Evolutionary conservation across 2,113 vertebrate genomes (phyloP), one percentile per base, ranked within the genome.

Genomic region (Micromys minutus): DNA sequence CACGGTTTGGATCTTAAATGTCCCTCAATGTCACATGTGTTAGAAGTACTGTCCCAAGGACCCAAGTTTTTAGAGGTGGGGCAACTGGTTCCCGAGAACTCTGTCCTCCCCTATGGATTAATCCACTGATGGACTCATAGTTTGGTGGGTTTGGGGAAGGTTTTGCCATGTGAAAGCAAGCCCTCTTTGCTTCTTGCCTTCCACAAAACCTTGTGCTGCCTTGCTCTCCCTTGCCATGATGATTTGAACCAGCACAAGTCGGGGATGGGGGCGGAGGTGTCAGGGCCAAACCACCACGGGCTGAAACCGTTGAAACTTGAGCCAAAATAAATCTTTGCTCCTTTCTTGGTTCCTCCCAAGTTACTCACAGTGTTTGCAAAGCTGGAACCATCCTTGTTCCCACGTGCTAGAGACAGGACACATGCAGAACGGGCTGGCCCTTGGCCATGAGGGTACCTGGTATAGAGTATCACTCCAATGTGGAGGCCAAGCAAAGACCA

Each of bases 241-340:
- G 50, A 31, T 52, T 50, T 67, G 89, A 22, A 55, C 61, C 29
- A 6, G 80, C 55, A 63, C 90, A 85, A 71, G 55, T 24, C 55
- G 45, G 31, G 17, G 34, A 11, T 11, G 61, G 55, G 15, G 13
- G 55, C 50, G 16, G 16, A 16, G 59, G n/a, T 7, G 69, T 22
- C 21, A 57, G 39, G 16, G 34, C 52, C 69, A 26, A 59, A 12
- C 5, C n/a, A 84, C 39, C 69, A 11, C 15, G 80, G 80, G 34
- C 80, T 22, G 21, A 92, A 61, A 85, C 67, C 69, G 75, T 74
- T 92, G 90, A 91, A 59, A 72, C 65, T 45, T 91, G 90, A 83
- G 65, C 77, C 90, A 72, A 83, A 83, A 92, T 85, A 85, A 92
- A 63, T 85, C 55, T 92, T 63, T 92, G 42, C 90, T 85, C 80